Conservation (phyloP, 2,797 vertebrate genomes). For the Notamacropus eugenii region DNA sequence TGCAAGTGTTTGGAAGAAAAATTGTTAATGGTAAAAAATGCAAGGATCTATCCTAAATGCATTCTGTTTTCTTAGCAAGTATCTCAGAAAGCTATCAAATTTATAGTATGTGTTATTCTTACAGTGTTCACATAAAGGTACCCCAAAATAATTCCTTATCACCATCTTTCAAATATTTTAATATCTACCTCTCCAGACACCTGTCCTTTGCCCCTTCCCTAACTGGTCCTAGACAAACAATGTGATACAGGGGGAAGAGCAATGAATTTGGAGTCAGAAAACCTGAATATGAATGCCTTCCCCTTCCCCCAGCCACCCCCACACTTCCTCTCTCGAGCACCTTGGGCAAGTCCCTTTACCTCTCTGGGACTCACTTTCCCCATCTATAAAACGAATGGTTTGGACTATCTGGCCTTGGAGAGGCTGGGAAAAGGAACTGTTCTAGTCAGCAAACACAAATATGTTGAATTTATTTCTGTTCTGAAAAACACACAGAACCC, state of each 20-base stretch:
- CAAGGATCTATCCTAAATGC: slow-evolving; percentile 13
- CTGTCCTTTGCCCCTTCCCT: not conserved
- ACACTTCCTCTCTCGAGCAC: not conserved
- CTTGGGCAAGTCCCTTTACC: not conserved
- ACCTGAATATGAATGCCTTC: not conserved
- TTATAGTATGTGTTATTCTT: slow-evolving; percentile 24
- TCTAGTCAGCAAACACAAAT: not conserved
- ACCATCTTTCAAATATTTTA: not conserved
- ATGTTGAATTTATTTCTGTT: not conserved
- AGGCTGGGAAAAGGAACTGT: not conserved
- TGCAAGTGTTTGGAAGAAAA: slow-evolving; percentile 39
- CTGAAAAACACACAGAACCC: not conserved
- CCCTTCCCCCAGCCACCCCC: not conserved
- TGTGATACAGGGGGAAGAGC: not conserved
- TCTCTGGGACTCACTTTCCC: not conserved
- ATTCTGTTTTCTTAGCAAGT: slow-evolving; percentile 33
- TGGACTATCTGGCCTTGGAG: not conserved
- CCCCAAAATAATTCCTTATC: not conserved
- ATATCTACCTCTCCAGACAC: not conserved
- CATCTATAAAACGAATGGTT: not conserved
- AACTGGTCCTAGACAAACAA: not conserved
- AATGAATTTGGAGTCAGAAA: not conserved
- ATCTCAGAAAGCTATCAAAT: slow-evolving; percentile 11
- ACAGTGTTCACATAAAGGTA: not conserved
- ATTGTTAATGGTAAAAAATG: slow-evolving; percentile 38